These are phyloP conservation scores for Phyllopteryx taeniolatus DNA, from an alignment of 2,113 vertebrate species.

Conservation along the genomic window DNA sequence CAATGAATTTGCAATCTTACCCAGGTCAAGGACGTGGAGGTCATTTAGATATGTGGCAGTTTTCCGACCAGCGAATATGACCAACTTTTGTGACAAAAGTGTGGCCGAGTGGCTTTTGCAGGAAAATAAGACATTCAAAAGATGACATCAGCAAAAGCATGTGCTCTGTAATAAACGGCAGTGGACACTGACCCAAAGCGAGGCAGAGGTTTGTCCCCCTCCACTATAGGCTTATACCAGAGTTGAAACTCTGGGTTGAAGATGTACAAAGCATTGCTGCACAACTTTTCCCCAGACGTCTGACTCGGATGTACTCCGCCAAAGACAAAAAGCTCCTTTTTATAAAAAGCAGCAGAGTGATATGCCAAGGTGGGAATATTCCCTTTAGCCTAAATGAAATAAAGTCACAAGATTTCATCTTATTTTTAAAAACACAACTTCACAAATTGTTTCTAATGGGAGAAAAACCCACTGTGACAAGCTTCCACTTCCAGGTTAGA, in stretches of 20 bases:
- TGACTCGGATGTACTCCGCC: conserved; percentile 75
- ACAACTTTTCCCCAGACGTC: conserved; percentile 57
- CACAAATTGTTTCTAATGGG: not conserved
- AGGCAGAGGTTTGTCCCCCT: conserved; percentile 81
- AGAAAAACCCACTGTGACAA: conserved; percentile 75
- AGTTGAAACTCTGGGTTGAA: conserved; percentile 87
- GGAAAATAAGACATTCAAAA: not conserved
- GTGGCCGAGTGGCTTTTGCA: conserved; percentile 78
- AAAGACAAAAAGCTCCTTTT: conserved; percentile 84
- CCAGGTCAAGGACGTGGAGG: conserved; percentile 81
- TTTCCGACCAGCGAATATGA: conserved; percentile 83
- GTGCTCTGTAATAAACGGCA: not conserved
- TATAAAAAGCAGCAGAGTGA: conserved; percentile 82
- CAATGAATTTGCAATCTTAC: conserved; percentile 54
- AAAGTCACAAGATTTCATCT: not conserved
- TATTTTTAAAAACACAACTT: not conserved
- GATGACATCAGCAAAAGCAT: not conserved
- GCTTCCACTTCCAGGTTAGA: conserved; percentile 83
- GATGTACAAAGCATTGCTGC: conserved; percentile 82
- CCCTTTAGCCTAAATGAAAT: conserved; percentile 76
- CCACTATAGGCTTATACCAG: conserved; percentile 89
- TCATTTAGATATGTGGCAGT: conserved; percentile 81
- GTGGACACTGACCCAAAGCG: conserved; percentile 81
- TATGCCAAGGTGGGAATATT: conserved; percentile 77
- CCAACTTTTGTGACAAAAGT: conserved; percentile 77